Base-by-base conservation (phyloP, 2,888 invertebrate species). In the Lasioglossum lativentre region DNA sequence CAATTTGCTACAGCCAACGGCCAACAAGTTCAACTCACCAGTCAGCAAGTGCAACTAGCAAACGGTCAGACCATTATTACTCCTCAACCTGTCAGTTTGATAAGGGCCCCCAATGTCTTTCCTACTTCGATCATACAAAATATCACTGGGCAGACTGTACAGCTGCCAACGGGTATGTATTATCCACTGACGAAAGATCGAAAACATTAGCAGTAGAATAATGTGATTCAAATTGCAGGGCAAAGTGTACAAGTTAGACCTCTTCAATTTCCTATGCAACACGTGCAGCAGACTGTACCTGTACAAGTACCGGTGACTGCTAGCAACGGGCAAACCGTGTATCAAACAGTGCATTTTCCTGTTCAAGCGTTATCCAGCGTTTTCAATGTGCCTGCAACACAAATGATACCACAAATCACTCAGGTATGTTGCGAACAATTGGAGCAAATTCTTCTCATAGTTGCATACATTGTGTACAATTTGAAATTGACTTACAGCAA, bases 271-370 rank as follows among this genome's bases (percentile, higher is more conserved):
- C 97, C 97, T 4, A 96, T 97, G 95, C 97, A 97, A 93, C 94
- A 96, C 89, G 94, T 96, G 56, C 96, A 96, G 90, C 97, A 97
- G 93, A 97, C 98, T 83, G 98, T 98, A 77, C 98, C 98, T 0
- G 98, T 99, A 6, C 99, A 99, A 95, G 98, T 99, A 85, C 98
- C 98, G 1, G 98, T 98, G 88, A 97, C 97, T 79, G 96, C 97
- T 56, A 95, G 95, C 38, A 98, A 97, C 95, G 99, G 99, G 0
- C 99, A 99, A 95, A 99, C 99, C 0, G 97, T 99, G 83, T 98
- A 98, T 95, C 99, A 99, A 95, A 99, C 99, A 0, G 97, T 99
- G 0, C 99, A 99, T 94, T 97, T 99, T 92, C 99, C 99, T 0
- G 96, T 99, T 30, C 99, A 99, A 95, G 97, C 98, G 70, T 95